These are phyloP conservation scores for Grapholita molesta DNA, from an alignment of 1,140 invertebrate species.

Conservation along the genomic window DNA sequence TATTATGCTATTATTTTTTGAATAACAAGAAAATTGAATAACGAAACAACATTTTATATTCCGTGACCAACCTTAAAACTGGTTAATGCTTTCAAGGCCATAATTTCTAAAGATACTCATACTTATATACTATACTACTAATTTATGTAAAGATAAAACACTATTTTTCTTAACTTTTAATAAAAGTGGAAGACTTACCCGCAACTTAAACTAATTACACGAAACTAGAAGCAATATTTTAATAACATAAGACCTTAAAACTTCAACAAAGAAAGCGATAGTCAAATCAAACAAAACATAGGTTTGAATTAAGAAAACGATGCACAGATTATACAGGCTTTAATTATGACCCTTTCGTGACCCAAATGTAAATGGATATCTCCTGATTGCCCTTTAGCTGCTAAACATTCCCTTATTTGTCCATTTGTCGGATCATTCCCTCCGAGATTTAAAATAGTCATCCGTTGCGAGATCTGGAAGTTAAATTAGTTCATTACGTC, in stretches of 20 bases:
- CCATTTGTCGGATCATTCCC: slow-evolving; percentile 38
- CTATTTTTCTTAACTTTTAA: no score
- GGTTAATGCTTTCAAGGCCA: no score
- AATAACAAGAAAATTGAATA: slow-evolving; percentile 15
- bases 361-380: slow-evolving; percentile 53
- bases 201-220: no score
- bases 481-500: slow-evolving; percentile 50
- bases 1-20: slow-evolving; percentile 22
- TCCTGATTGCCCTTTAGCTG: slow-evolving; percentile 32
- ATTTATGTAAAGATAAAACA: no score
- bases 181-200: no score
- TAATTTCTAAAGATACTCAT: no score
- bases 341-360: slow-evolving; percentile 33
- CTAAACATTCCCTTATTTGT: slow-evolving; percentile 43
- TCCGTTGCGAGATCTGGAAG: slow-evolving; percentile 34
- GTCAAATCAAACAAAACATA: no score
- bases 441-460: slow-evolving; percentile 40
- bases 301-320: not conserved
- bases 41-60: slow-evolving; percentile 12
- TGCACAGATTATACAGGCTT: slow-evolving; percentile 36
- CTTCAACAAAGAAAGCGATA: no score
- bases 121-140: no score
- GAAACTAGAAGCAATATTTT: no score
- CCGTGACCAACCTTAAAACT: no score
- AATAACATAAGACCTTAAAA: no score